Percentiles rank a stretch among this genome's conserved stretches.
phyloP scores from a whole-genome alignment of 1,140 invertebrate genomes.

The Stegodyphus mimosarum region DNA sequence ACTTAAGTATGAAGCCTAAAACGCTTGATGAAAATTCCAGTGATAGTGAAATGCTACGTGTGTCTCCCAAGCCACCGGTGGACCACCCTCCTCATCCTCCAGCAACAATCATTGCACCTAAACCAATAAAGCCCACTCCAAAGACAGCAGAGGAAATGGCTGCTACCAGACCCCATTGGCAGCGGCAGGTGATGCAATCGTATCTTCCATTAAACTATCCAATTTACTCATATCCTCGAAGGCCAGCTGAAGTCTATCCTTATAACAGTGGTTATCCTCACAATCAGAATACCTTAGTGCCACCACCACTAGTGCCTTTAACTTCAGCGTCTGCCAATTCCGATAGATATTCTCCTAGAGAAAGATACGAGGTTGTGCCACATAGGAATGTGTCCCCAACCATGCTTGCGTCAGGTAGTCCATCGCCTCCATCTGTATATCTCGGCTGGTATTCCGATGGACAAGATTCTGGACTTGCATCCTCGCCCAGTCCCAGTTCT shows the following conservation, averaged over 20 bases:
- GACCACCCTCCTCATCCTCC: conserved; percentile 15
- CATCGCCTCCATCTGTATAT: conserved; percentile 16
- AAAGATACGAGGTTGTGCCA: conserved; percentile 21
- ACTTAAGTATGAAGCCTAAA: conserved; percentile 62
- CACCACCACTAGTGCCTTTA: conserved; percentile 50
- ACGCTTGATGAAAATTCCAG: conserved; percentile 38
- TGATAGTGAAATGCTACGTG: conserved; percentile 11
- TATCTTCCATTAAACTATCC: conserved; percentile 50
- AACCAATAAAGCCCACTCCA: conserved; percentile 51
- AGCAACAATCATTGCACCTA: conserved; percentile 33
- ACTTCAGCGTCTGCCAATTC: conserved; percentile 24
- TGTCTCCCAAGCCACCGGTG: conserved; percentile 32
- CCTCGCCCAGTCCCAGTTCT: conserved; percentile 52
- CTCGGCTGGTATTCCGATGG: conserved; percentile 48
- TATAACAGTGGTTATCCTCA: not conserved
- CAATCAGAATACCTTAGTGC: conserved; percentile 26
- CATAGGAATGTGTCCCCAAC: not conserved
- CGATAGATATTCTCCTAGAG: conserved; percentile 46
- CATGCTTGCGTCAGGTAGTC: conserved; percentile 3
- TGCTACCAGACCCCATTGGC: conserved; percentile 20
- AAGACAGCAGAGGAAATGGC: conserved; percentile 40
- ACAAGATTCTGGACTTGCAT: conserved; percentile 48
- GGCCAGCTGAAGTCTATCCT: conserved; percentile 32
- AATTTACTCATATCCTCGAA: conserved; percentile 12
- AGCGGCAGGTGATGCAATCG: conserved; percentile 16